Evolutionary conservation across 2,888 invertebrate species (phyloP).

Genomic region (Nebria brevicollis): DNA sequence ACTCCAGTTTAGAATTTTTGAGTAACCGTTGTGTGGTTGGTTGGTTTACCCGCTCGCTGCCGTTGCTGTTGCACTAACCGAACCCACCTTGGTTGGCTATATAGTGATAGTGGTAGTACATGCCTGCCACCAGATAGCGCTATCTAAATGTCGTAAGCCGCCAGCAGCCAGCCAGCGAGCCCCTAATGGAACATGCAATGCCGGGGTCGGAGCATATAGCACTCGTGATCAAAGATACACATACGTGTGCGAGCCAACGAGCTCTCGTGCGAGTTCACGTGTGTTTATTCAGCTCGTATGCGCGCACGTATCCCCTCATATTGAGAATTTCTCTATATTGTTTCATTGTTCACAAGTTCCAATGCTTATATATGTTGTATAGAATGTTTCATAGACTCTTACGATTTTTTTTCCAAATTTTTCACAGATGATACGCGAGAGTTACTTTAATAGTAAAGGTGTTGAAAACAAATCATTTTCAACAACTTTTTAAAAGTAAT

Average conservation of each 20-base stretch:
- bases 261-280: neutral
- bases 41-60: neutral
- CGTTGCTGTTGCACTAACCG: neutral
- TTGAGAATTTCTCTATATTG: neutral
- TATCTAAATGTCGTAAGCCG: constrained; percentile 15
- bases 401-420: neutral
- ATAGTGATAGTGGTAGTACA: constrained; percentile 7
- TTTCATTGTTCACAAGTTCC: neutral
- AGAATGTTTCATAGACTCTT: neutral
- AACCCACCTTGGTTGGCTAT: neutral
- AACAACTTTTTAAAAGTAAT: too few relatives aligned
- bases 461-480: too few relatives aligned
- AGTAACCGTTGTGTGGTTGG: neutral
- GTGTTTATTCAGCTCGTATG: constrained; percentile 6
- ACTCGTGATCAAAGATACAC: constrained; percentile 13
- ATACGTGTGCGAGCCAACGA: neutral
- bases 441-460: too few relatives aligned
- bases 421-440: neutral
- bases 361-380: neutral
- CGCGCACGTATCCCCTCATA: neutral
- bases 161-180: neutral
- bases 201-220: neutral
- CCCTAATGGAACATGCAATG: constrained; percentile 12
- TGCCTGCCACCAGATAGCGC: constrained; percentile 9
- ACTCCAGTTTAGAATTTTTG: neutral